phyloP scores from a whole-genome alignment of 2,888 invertebrate genomes.

The Synergus itoensis region DNA sequence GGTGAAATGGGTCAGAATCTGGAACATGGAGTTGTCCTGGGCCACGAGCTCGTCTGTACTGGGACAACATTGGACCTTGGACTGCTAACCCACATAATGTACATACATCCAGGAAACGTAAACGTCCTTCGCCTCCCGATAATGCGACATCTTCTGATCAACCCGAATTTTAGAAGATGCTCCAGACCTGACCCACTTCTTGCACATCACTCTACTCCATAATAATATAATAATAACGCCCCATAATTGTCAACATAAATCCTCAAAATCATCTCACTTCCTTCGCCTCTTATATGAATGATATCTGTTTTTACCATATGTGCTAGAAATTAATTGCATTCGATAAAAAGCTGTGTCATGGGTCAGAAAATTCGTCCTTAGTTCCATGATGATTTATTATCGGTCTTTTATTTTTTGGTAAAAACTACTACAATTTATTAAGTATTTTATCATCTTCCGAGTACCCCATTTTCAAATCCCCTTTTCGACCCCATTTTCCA shows the following conservation, averaged over 20 bases:
- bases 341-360: constrained; percentile 13
- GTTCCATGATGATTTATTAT: constrained; percentile 8
- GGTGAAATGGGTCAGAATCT: constrained; percentile 60
- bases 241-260: constrained; percentile 4
- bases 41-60: constrained; percentile 53
- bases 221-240: constrained; percentile 4
- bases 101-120: constrained; percentile 48
- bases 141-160: constrained; percentile 42
- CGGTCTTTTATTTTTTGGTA: background rate
- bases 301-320: background rate
- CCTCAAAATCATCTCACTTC: constrained; percentile 15
- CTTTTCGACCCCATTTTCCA: too few relatives aligned
- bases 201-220: background rate
- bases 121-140: constrained; percentile 60
- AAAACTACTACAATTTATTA: background rate
- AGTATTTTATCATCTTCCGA: too few relatives aligned
- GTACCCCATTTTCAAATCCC: too few relatives aligned
- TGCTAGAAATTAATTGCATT: constrained; percentile 15
- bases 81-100: constrained; percentile 63
- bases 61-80: constrained; percentile 59
- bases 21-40: constrained; percentile 49
- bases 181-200: constrained; percentile 14
- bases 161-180: constrained; percentile 19
- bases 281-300: background rate
- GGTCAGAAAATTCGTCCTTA: constrained; percentile 7